Evolutionary conservation across 2,113 vertebrate species (phyloP).

Genomic region (Buteo buteo): DNA sequence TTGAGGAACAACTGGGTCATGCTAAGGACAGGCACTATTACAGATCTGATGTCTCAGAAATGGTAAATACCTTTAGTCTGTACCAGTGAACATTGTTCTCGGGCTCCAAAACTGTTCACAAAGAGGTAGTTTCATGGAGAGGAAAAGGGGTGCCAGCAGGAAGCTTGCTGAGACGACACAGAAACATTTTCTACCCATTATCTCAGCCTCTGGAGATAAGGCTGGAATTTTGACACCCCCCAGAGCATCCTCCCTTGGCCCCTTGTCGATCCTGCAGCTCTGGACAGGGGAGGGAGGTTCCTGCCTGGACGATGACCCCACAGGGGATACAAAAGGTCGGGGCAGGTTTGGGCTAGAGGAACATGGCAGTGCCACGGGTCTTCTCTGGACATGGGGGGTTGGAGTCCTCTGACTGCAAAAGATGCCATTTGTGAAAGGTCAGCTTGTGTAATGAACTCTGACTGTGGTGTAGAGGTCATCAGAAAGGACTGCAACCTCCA

Average conservation of each 20-base stretch:
- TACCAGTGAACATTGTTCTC: not conserved
- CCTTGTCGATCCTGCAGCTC: not conserved
- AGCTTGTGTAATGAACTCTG: not conserved
- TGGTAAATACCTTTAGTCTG: not conserved
- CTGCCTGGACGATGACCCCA: not conserved
- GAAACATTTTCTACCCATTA: conserved; percentile 15
- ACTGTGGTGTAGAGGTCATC: fast-evolving
- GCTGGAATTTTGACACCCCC: conserved; percentile 8
- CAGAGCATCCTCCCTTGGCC: not conserved
- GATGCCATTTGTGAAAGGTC: not conserved
- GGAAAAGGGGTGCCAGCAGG: not conserved
- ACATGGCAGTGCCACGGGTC: not conserved
- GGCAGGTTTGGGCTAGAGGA: not conserved
- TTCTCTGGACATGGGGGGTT: not conserved
- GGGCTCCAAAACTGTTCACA: not conserved
- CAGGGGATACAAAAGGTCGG: not conserved
- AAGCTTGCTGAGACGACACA: conserved; percentile 34
- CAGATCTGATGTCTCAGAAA: not conserved
- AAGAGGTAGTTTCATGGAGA: not conserved
- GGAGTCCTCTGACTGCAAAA: not conserved
- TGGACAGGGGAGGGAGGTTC: not conserved
- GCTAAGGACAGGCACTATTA: not conserved
- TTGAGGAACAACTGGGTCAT: not conserved
- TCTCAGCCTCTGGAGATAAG: conserved; percentile 48
- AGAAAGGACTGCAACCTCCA: not conserved